Evolutionary conservation across 2,113 vertebrate species (phyloP).

Genomic region (Sterrhoptilus dennistouni): DNA sequence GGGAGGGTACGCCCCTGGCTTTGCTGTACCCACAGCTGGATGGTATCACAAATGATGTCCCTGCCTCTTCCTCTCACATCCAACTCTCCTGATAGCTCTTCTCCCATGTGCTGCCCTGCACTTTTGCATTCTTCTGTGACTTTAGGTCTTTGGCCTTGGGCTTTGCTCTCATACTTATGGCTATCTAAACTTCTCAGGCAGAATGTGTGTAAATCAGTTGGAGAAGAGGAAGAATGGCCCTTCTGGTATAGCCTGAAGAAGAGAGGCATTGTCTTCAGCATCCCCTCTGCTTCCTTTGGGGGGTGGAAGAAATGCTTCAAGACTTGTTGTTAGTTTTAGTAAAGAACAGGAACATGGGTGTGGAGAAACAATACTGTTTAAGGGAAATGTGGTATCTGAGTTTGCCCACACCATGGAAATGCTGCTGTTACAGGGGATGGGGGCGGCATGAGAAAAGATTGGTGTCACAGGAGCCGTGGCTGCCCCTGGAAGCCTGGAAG

Average conservation of each 20-base stretch:
- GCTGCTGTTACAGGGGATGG: background rate
- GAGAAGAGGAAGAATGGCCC: background rate
- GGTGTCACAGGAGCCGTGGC: background rate
- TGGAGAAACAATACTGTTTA: background rate
- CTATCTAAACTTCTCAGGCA: background rate
- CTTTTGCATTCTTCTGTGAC: background rate
- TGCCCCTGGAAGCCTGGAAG: background rate
- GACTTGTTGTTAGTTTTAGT: background rate
- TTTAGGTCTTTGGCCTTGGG: background rate
- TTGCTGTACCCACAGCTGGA: background rate
- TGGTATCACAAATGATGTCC: fast-evolving
- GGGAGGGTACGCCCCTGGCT: fast-evolving
- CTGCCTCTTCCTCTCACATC: background rate
- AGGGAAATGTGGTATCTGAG: background rate
- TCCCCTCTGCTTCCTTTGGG: background rate
- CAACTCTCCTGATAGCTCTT: background rate
- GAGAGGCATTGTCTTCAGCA: background rate
- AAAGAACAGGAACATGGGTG: background rate
- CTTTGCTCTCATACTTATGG: background rate
- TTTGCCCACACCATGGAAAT: background rate
- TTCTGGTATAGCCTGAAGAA: background rate
- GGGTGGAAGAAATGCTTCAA: background rate
- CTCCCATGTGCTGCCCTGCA: background rate
- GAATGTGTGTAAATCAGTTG: background rate
- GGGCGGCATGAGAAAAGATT: fast-evolving